Base-by-base conservation (phyloP, 2,888 invertebrate species). In the Dromius quadrimaculatus region DNA sequence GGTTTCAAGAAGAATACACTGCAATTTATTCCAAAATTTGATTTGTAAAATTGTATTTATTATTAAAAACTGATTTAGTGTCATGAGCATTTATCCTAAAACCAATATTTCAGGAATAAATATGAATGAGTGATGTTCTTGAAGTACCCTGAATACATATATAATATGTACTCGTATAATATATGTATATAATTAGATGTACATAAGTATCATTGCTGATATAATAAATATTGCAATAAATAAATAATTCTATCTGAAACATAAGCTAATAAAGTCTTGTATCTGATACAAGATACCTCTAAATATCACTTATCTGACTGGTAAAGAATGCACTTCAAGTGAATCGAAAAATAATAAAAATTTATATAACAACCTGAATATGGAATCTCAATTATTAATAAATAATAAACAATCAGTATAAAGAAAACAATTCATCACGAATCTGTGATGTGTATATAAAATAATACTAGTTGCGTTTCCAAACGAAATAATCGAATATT, bases 221-320 rank as follows among this genome's bases (percentile, higher is more conserved):
- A 70, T 70, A 70, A 70, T 70, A 70, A 70, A 70, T 70, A 70
- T 62, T 68, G 47, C 45, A 70, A 41, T 61, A 70, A 70, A 70
- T 70, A 70, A 70, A 70, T 70, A 70, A 59, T 65, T 59, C 50
- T 47, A 62, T 70, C 61, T 70, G 70, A 41, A 70, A 70, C 70
- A 70, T 62, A 70, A 70, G 62, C 61, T 62, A 70, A 54, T 41
- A 45, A 54, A 15, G 15, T 57, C 70, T 70, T 62, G 70, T 70
- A 71, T 71, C 45, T 32, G 28, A 65, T 61, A 71, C 65, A 71
- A 71, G 64, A 36, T 2, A 64, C 45, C 38, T 65, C 64, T 65
- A 65, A 71, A 47, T 65, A 71, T 63, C 62, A 71, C 64, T 71
- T 65, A 65, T 71, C 71, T 71, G 65, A 71, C 65, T 59, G 64